Evolutionary conservation across 2,113 vertebrate genomes (phyloP).

Genomic region (Heliornis fulica): DNA sequence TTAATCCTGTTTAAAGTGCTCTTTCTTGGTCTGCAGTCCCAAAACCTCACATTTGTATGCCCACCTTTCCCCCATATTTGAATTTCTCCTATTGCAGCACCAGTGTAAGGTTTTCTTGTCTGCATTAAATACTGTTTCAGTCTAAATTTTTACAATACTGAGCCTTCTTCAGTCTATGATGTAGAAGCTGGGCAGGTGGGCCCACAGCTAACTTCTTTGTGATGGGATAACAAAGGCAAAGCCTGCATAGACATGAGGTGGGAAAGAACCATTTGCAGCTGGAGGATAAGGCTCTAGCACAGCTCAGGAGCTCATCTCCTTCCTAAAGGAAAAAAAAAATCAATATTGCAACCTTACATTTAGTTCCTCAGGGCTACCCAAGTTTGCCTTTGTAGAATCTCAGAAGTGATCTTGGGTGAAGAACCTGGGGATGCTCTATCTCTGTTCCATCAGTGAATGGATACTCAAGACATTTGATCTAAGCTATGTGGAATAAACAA

Average conservation of each 20-base stretch:
- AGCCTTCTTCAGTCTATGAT: background rate
- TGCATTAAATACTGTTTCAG: too few species aligned
- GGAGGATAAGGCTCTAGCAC: background rate
- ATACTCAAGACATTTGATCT: background rate
- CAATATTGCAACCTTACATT: background rate
- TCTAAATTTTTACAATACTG: background rate
- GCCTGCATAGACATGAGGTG: background rate
- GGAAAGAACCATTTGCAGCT: background rate
- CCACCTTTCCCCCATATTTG: background rate
- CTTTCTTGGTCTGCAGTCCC: background rate
- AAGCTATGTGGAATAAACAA: background rate
- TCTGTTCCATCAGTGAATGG: background rate
- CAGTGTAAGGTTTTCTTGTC: too few species aligned
- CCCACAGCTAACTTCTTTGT: background rate
- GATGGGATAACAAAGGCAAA: fast-evolving
- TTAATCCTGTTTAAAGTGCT: background rate
- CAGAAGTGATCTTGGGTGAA: background rate
- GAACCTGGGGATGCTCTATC: background rate
- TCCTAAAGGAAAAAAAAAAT: background rate
- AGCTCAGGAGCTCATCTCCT: background rate
- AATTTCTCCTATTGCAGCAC: background rate
- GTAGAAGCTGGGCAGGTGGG: background rate
- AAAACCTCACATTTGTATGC: background rate
- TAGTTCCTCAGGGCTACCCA: background rate
- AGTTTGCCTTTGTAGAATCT: background rate